phyloP scores from a whole-genome alignment of 2,113 vertebrate genomes.

The Bufo bufo region DNA sequence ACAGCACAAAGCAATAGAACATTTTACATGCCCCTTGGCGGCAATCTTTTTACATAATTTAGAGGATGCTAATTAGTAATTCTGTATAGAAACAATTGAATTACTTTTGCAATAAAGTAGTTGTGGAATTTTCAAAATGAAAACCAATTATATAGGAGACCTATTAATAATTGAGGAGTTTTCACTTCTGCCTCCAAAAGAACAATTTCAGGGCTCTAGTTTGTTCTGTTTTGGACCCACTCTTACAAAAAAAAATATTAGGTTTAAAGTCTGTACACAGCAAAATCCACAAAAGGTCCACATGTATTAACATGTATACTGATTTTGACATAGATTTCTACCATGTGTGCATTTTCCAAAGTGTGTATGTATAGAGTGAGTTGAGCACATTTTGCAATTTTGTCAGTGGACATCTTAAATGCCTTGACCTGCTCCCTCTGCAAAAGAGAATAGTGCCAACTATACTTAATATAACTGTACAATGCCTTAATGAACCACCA shows the following conservation, averaged over 20 bases:
- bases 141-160: not conserved
- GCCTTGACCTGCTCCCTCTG: too few relatives aligned
- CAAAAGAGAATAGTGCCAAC: too few relatives aligned
- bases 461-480: too few relatives aligned
- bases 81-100: slow-evolving; percentile 4
- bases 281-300: too few relatives aligned
- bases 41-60: slow-evolving; percentile 4
- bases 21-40: not conserved
- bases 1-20: slow-evolving; percentile 24
- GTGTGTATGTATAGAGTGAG: too few relatives aligned
- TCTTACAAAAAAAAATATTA: not conserved
- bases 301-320: too few relatives aligned
- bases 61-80: slow-evolving; percentile 7
- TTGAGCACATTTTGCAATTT: too few relatives aligned
- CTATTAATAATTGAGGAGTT: not conserved
- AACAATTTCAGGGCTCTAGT: not conserved
- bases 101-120: slow-evolving; percentile 6
- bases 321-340: too few relatives aligned
- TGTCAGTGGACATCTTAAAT: too few relatives aligned
- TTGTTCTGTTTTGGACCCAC: not conserved
- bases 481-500: too few relatives aligned
- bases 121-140: not conserved
- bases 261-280: too few relatives aligned
- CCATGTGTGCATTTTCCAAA: too few relatives aligned
- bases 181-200: not conserved